Evolutionary conservation across 2,113 vertebrate genomes (phyloP), one percentile per base, ranked within the genome.

Genomic region (Dasyornis broadbenti): DNA sequence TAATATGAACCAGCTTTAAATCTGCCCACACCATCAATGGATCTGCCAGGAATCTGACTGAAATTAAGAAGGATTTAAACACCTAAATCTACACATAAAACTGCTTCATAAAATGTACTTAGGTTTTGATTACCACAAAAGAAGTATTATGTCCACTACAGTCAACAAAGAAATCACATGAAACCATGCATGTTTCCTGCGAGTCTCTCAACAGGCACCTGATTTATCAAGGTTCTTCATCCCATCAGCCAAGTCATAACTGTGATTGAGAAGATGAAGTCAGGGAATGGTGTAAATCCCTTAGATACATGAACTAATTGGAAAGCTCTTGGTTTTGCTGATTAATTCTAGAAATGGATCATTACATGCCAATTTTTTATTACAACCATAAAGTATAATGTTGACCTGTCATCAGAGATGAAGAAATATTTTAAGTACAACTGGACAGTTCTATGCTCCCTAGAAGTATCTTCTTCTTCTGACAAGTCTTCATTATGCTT

Each of bases 401-500:
- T 39, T 92, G 87, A 73, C 45, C 27, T 87, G 42, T 77, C 91
- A 77, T 76, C 63, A 72, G 50, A 90, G 42, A 91, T 80, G 70
- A 92, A 84, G 57, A 95, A 89, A 80, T 87, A 82, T 60, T 78
- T 86, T 82, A 92, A 91, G 66, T 82, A 45, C 28, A 89, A 54
- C 27, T 65, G 83, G 77, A 89, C 84, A 82, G 65, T 72, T 13
- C 8, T 59, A 39, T 2, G 6, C 27, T 94, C 49, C 42, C 59
- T 87, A 61, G 44, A 82, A 85, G 44, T 82, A 78, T 76, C 56
- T 82, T 86, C 31, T 78, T 82, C 53, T 75, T 54, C 69, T 86
- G 91, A 82, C 54, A 77, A 28, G 69, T 60, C 56, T 92, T 86
- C 35, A 71, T 91, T 94, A 69, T 93, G 56, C 21, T 94, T 97